These are phyloP conservation scores for Hemicrepidius hirtus DNA, from an alignment of 2,888 invertebrate species.

Conservation along the genomic window DNA sequence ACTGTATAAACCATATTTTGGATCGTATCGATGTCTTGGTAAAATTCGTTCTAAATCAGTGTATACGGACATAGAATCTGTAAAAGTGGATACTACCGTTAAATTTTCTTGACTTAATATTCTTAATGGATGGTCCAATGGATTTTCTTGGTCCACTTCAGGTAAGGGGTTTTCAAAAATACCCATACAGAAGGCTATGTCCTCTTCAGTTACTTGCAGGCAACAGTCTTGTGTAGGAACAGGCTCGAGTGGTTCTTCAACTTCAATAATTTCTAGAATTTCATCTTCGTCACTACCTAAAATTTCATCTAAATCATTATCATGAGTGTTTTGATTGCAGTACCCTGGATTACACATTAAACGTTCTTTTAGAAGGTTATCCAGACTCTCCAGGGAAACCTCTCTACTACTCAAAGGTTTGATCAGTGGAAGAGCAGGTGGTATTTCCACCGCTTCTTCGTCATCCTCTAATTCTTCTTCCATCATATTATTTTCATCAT, in stretches of 20 bases:
- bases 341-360: constrained; percentile 70
- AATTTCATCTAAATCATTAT: constrained; percentile 75
- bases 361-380: constrained; percentile 84
- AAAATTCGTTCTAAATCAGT: constrained; percentile 81
- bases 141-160: constrained; percentile 82
- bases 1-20: constrained; percentile 75
- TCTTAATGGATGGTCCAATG: constrained; percentile 88
- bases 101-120: constrained; percentile 94
- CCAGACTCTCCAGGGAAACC: constrained; percentile 88
- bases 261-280: constrained; percentile 86
- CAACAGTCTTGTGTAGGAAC: constrained; percentile 92
- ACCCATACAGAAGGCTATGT: constrained; percentile 91
- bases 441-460: constrained; percentile 85
- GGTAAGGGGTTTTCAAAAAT: constrained; percentile 80
- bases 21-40: constrained; percentile 77
- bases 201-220: constrained; percentile 94
- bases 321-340: constrained; percentile 61
- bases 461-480: constrained; percentile 83
- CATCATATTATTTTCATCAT: constrained; percentile 60
- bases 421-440: constrained; percentile 87
- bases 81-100: constrained; percentile 92
- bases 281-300: constrained; percentile 78
- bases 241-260: constrained; percentile 86
- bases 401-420: constrained; percentile 87
- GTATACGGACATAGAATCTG: constrained; percentile 81